These are phyloP conservation scores for Oreochromis grahami DNA, from an alignment of 2,797 vertebrate genomes.

Conservation along the genomic window DNA sequence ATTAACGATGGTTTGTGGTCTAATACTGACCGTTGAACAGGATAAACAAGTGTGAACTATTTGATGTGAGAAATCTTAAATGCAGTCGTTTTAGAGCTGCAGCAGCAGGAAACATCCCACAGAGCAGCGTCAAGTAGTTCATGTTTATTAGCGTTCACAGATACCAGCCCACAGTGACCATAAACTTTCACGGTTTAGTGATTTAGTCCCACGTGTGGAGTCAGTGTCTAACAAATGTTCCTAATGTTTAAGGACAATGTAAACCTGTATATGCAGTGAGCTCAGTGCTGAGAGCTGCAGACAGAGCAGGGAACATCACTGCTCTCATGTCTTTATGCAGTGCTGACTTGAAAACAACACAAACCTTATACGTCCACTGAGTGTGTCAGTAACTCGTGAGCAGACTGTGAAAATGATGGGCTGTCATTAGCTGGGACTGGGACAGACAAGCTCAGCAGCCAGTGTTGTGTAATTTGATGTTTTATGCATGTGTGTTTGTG, in stretches of 20 bases:
- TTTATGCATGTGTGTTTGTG: neutral
- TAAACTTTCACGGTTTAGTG: neutral
- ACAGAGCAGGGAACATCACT: neutral
- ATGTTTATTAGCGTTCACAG: neutral
- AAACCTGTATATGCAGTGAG: neutral
- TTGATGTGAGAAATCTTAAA: neutral
- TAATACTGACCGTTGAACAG: no score
- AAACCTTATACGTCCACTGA: rapidly evolving
- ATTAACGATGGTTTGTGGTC: neutral
- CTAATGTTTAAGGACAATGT: neutral
- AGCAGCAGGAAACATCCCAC: neutral
- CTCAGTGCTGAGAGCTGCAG: neutral
- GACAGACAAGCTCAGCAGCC: neutral
- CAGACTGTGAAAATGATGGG: neutral
- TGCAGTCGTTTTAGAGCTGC: neutral
- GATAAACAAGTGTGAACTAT: neutral
- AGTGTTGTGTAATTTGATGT: neutral
- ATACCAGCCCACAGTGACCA: neutral
- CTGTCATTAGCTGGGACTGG: neutral
- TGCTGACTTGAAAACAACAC: neutral
- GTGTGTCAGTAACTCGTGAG: neutral
- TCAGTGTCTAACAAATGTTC: neutral
- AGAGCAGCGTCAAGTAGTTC: neutral
- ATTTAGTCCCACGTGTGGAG: neutral
- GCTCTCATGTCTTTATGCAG: neutral